Evolutionary conservation across 2,888 invertebrate genomes (phyloP).

Genomic region (Papilio protenor): DNA sequence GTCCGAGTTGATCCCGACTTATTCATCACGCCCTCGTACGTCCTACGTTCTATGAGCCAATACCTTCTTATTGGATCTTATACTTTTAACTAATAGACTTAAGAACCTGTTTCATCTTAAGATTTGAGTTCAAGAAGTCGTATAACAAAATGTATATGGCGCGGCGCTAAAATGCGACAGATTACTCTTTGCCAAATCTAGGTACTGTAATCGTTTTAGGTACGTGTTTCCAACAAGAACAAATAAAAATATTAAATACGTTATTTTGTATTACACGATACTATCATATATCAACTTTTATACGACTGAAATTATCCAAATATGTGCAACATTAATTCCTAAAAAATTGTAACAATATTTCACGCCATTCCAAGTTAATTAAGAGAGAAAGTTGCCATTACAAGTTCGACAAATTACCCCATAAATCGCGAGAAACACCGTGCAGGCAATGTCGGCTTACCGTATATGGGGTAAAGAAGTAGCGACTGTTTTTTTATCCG

Average conservation of each 20-base stretch:
- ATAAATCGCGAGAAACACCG: conserved; percentile 46
- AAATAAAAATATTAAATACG: no score
- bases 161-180: no score
- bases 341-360: not conserved
- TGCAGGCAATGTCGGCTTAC: conserved; percentile 44
- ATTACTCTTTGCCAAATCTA: no score
- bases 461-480: conserved; percentile 46
- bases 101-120: no score
- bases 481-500: conserved; percentile 34
- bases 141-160: no score
- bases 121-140: no score
- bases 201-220: no score
- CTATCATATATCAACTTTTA: no score
- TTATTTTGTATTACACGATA: no score
- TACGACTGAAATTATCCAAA: no score
- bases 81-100: not conserved
- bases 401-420: conserved; percentile 46
- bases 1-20: conserved; percentile 31
- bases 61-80: not conserved
- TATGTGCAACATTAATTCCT: no score
- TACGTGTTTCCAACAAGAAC: no score
- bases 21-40: conserved; percentile 16
- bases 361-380: conserved; percentile 44
- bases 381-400: conserved; percentile 46
- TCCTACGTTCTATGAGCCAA: not conserved